Conservation (phyloP, 2,888 invertebrate species). For the Lymantria dispar region DNA sequence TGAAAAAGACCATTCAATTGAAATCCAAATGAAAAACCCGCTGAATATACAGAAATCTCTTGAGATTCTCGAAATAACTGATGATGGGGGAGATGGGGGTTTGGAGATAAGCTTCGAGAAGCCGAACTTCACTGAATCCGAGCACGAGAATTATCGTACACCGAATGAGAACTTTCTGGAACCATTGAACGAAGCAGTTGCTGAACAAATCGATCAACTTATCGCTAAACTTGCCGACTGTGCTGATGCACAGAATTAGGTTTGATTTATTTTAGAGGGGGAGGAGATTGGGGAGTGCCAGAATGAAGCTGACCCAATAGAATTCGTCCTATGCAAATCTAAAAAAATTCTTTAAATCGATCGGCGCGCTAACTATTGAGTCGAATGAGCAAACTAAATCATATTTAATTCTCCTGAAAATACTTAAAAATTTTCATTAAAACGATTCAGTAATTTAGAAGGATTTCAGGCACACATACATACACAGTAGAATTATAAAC, state of each 20-base stretch:
- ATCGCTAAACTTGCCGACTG: conserved; percentile 66
- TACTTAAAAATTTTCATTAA: too few relatives aligned
- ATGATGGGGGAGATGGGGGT: conserved; percentile 38
- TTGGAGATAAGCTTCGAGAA: conserved; percentile 66
- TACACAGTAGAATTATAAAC: too few relatives aligned
- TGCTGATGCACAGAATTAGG: conserved; percentile 47
- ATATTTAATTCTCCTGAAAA: too few relatives aligned
- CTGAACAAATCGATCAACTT: conserved; percentile 68
- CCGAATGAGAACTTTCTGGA: conserved; percentile 65
- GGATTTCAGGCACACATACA: too few relatives aligned
- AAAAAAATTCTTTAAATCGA: too few relatives aligned
- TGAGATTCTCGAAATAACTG: conserved; percentile 60
- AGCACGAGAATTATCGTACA: conserved; percentile 62
- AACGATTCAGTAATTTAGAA: too few relatives aligned
- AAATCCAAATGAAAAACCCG: conserved; percentile 34
- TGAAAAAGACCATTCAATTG: conserved; percentile 19
- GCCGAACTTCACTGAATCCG: conserved; percentile 53
- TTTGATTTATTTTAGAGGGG: conserved; percentile 12
- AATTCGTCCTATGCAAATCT: too few relatives aligned
- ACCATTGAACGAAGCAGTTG: conserved; percentile 61
- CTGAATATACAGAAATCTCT: conserved; percentile 55
- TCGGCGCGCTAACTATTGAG: too few relatives aligned
- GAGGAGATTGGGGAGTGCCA: conserved; percentile 2
- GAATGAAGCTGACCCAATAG: neutral
- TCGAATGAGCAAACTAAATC: too few relatives aligned